A percentile compares a stretch with the other conserved stretches of the same genome.
These are phyloP conservation scores for Cnemophilus loriae DNA, from an alignment of 2,113 vertebrate species.

Conservation along the genomic window DNA sequence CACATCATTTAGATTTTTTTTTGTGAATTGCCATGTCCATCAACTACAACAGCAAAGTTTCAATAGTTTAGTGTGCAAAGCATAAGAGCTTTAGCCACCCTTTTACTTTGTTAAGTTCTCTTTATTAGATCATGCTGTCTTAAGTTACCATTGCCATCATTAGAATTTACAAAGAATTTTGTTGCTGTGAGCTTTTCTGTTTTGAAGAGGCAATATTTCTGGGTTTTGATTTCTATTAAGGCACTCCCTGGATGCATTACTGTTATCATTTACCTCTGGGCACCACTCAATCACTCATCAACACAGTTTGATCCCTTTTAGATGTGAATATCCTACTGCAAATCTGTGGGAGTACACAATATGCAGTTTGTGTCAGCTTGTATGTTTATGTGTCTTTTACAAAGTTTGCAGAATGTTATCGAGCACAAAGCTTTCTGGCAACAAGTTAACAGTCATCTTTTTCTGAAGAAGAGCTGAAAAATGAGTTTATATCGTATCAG, in stretches of 20 bases:
- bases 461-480: background rate
- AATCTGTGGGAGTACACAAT: background rate
- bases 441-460: background rate
- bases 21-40: background rate
- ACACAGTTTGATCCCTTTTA: background rate
- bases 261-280: background rate
- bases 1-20: fast-evolving
- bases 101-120: background rate
- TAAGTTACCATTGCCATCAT: background rate
- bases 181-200: background rate
- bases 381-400: background rate
- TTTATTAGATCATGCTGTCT: background rate
- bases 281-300: background rate
- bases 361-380: background rate
- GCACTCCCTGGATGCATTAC: background rate
- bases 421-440: background rate
- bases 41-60: background rate
- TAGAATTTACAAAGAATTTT: background rate
- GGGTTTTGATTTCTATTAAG: background rate
- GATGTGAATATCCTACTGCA: background rate
- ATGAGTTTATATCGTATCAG: background rate
- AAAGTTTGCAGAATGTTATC: background rate
- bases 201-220: background rate
- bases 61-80: background rate
- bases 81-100: background rate